These are phyloP conservation scores for Calameuta filiformis DNA, from an alignment of 2,888 invertebrate genomes.

Conservation along the genomic window DNA sequence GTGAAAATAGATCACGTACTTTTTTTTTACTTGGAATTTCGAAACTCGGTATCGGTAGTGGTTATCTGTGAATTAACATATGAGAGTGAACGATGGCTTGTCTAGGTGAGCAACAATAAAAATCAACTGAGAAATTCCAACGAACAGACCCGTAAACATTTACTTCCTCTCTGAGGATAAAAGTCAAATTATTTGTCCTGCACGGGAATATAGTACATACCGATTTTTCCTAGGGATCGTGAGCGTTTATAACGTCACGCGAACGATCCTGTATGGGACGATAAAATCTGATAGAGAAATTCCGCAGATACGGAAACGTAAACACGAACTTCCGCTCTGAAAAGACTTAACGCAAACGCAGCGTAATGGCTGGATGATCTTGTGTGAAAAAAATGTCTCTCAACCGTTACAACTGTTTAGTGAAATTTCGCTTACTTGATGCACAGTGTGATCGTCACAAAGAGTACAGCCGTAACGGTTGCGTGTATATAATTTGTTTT, in stretches of 20 bases:
- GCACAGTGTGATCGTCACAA: background rate
- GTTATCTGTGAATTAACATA: background rate
- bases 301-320: background rate
- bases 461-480: background rate
- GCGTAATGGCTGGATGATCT: background rate
- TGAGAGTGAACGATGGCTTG: background rate
- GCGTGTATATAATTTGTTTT: background rate
- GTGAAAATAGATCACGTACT: background rate
- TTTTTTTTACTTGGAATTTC: background rate
- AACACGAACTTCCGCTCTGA: background rate
- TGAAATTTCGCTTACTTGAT: background rate
- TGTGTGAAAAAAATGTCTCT: background rate
- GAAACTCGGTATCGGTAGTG: background rate
- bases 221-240: background rate
- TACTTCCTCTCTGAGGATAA: background rate
- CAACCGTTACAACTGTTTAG: background rate
- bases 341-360: background rate
- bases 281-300: background rate
- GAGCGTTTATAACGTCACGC: background rate
- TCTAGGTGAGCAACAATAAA: background rate
- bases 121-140: background rate
- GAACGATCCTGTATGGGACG: background rate
- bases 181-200: background rate
- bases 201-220: background rate
- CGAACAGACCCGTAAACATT: background rate